Evolutionary conservation across 2,113 vertebrate genomes (phyloP).

Genomic region (Platichthys stellatus): DNA sequence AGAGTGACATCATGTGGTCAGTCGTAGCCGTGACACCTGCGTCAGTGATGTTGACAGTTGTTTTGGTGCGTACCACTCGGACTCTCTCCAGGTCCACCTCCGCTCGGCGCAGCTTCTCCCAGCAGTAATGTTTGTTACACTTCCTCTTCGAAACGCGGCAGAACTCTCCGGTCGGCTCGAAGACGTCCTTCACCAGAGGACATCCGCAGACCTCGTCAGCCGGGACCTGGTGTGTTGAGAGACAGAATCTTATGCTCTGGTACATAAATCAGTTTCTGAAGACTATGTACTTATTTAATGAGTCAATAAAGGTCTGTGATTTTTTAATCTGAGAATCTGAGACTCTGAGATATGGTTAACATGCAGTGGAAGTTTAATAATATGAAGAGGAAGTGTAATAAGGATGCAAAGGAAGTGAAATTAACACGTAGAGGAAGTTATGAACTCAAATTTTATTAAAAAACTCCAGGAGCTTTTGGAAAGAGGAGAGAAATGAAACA

Average conservation of each 20-base stretch:
- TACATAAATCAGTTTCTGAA: too few species aligned
- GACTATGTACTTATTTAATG: too few species aligned
- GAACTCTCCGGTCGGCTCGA: conserved; percentile 89
- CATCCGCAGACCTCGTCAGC: conserved; percentile 92
- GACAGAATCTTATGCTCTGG: neutral
- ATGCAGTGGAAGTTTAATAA: too few species aligned
- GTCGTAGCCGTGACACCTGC: neutral
- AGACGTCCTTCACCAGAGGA: conserved; percentile 89
- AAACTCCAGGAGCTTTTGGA: too few species aligned
- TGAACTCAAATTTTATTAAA: neutral
- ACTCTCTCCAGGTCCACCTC: conserved; percentile 92
- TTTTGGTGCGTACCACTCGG: conserved; percentile 81
- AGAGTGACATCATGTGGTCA: neutral
- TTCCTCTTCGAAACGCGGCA: conserved; percentile 90
- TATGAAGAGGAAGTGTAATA: too few species aligned
- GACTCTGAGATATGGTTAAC: too few species aligned
- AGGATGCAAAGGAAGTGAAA: too few species aligned
- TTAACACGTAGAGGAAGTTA: neutral
- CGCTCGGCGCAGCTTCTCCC: conserved; percentile 90
- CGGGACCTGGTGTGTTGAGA: conserved; percentile 77
- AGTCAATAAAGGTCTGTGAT: too few species aligned
- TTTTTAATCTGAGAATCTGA: too few species aligned
- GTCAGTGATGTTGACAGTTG: neutral
- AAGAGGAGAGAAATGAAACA: neutral
- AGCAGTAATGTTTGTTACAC: conserved; percentile 93